Evolutionary conservation across 2,113 vertebrate species (phyloP).

Genomic region (Myiopsitta monachus): DNA sequence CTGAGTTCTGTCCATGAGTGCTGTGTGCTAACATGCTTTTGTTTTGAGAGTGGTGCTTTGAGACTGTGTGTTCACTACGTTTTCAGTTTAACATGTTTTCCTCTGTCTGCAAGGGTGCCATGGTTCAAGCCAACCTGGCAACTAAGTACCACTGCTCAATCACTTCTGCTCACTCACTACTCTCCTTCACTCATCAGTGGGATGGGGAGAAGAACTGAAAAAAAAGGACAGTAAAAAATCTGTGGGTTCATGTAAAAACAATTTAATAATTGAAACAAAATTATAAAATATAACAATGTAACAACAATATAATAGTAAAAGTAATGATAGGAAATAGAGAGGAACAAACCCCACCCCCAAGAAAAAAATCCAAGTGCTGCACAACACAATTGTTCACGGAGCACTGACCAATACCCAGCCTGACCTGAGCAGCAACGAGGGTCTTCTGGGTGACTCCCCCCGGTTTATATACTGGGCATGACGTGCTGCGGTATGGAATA

Average conservation of each 20-base stretch:
- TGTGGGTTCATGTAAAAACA: not conserved
- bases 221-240: not conserved
- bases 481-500: not conserved
- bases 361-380: not conserved
- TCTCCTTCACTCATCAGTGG: not conserved
- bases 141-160: not conserved
- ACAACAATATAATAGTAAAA: not conserved
- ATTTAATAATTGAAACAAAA: not conserved
- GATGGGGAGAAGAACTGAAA: not conserved
- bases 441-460: not conserved
- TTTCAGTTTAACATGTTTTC: not conserved
- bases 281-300: not conserved
- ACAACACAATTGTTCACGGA: not conserved
- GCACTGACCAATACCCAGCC: not conserved
- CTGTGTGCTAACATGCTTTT: accelerated
- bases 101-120: not conserved
- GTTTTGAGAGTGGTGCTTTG: not conserved
- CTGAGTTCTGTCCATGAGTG: not conserved
- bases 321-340: not conserved
- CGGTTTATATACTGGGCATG: not conserved
- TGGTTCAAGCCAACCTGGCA: not conserved
- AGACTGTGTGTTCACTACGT: not conserved
- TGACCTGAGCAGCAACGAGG: not conserved
- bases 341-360: not conserved
- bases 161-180: not conserved